These are phyloP conservation scores for Microctenopoma stevenorrisi DNA, from an alignment of 2,797 vertebrate genomes.

Conservation along the genomic window DNA sequence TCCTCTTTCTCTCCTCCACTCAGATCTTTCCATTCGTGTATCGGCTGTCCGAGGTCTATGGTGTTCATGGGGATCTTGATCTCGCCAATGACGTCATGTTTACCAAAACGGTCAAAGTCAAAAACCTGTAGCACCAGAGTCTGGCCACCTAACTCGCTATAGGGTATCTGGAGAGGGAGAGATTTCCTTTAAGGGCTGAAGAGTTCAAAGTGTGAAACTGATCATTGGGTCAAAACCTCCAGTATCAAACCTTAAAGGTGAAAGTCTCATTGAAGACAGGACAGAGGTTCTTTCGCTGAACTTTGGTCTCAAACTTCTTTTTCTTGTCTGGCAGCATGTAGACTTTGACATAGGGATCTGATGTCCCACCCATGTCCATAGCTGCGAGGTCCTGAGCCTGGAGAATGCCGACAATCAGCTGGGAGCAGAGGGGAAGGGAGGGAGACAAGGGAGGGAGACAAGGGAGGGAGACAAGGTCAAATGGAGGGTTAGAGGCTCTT, in stretches of 20 bases:
- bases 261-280: slow-evolving; percentile 92
- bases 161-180: slow-evolving; percentile 83
- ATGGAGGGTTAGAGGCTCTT: too few relatives aligned
- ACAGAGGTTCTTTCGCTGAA: slow-evolving; percentile 91
- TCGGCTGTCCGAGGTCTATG: slow-evolving; percentile 85
- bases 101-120: slow-evolving; percentile 93
- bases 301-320: slow-evolving; percentile 92
- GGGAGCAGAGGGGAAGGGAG: neutral
- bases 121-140: slow-evolving; percentile 90
- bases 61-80: slow-evolving; percentile 90
- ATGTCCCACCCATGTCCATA: slow-evolving; percentile 91
- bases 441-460: too few relatives aligned
- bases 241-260: slow-evolving; percentile 85
- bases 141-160: slow-evolving; percentile 89
- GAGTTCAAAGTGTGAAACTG: neutral
- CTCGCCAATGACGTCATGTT: slow-evolving; percentile 91
- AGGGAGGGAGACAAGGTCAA: too few relatives aligned
- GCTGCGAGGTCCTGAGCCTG: slow-evolving; percentile 90
- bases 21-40: slow-evolving; percentile 87
- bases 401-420: slow-evolving; percentile 91
- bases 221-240: neutral
- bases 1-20: slow-evolving; percentile 88
- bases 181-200: neutral
- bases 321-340: slow-evolving; percentile 92
- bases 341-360: slow-evolving; percentile 92